Evolutionary conservation across 2,113 vertebrate species (phyloP).

Genomic region (Cyphomyrus plagiostoma): DNA sequence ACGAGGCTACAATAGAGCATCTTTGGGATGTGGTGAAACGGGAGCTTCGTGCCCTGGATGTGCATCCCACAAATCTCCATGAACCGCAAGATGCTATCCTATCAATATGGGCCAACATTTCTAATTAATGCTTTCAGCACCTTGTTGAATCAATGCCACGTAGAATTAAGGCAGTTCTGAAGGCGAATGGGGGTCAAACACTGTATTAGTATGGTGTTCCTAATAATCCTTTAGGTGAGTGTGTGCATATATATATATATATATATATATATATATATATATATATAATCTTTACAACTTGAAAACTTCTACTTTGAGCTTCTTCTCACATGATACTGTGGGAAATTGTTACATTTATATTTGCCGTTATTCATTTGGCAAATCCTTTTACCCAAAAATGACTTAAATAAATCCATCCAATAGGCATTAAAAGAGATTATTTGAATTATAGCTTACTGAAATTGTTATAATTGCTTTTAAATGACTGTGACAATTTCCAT

Average conservation of each 20-base stretch:
- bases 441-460: constrained; percentile 6
- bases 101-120: no score
- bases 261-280: not conserved
- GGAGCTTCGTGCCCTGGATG: no score
- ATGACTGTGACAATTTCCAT: constrained; percentile 2
- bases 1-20: no score
- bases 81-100: no score
- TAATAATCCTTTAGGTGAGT: no score
- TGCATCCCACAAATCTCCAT: no score
- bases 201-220: no score
- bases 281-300: not conserved
- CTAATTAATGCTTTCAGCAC: no score
- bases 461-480: constrained; percentile 9
- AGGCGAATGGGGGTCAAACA: no score
- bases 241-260: not conserved
- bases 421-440: not conserved
- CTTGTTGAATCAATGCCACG: no score
- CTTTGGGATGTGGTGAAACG: no score
- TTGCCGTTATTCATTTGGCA: not conserved
- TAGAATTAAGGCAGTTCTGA: no score
- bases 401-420: constrained; percentile 5
- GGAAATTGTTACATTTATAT: not conserved
- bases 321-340: not conserved
- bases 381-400: not conserved
- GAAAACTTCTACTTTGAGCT: not conserved